Evolutionary conservation across 1,140 invertebrate genomes (phyloP).

Genomic region (Helicoverpa armigera): DNA sequence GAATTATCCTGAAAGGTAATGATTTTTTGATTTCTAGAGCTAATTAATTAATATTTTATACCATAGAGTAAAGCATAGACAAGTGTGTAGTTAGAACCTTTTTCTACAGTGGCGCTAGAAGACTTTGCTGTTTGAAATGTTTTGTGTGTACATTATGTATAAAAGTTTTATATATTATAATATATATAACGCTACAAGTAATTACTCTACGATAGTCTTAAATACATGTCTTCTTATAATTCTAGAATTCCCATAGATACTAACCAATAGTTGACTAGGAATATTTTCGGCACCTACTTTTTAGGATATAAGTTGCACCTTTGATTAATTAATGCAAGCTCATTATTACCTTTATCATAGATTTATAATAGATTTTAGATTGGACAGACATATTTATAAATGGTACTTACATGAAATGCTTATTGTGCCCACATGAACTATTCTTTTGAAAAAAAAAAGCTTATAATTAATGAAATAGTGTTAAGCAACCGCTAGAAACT

Average conservation of each 20-base stretch:
- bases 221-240: not conserved
- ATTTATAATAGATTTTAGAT: no score
- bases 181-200: not conserved
- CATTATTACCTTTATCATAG: no score
- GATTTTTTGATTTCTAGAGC: not conserved
- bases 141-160: constrained; percentile 26
- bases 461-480: no score
- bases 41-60: constrained; percentile 17
- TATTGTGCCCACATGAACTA: no score
- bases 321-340: no score
- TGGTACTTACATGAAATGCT: no score
- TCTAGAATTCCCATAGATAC: not conserved
- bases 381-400: no score
- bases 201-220: not conserved
- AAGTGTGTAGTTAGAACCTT: not conserved
- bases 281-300: no score
- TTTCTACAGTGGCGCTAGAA: constrained; percentile 22
- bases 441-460: no score
- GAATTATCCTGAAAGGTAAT: constrained; percentile 2
- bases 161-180: constrained; percentile 20
- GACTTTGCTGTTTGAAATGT: not conserved
- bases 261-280: no score
- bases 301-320: no score
- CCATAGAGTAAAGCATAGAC: constrained; percentile 5
- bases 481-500: no score